A percentile compares a stretch with the other conserved stretches of the same genome.
Conservation (phyloP, 2,113 vertebrate genomes). For the Rattus norvegicus region GRCr8 NC_086021.1:175386001-175386500, state of each 20-base stretch:
- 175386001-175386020: neutral
- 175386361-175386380: neutral
- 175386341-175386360: neutral
- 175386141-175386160: conserved; percentile 17
- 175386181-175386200: neutral
- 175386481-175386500: no score
- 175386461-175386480: no score
- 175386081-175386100: neutral
- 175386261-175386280: neutral
- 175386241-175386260: neutral
- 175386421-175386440: neutral
- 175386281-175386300: neutral
- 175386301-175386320: neutral
- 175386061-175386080: neutral
- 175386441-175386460: no score
- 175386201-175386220: no score
- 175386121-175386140: neutral
- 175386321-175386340: neutral
- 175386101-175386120: neutral
- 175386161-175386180: neutral
- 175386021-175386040: neutral
- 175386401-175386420: neutral
- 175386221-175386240: neutral
- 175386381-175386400: neutral
- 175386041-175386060: conserved; percentile 40